Conservation (phyloP, 2,797 vertebrate species). For the Tympanoctomys barrerae region DNA sequence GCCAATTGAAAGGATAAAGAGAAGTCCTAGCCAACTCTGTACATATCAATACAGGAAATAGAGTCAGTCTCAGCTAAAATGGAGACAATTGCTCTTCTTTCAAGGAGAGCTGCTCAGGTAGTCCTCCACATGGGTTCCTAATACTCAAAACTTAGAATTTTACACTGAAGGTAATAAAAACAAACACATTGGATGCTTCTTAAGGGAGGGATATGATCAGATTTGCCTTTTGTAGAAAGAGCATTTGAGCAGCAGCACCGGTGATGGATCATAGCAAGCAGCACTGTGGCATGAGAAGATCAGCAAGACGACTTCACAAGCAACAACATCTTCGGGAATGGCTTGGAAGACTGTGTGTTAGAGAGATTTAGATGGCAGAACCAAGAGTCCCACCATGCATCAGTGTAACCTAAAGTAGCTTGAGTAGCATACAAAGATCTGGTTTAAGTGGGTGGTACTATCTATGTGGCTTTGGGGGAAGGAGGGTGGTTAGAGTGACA, state of each 20-base stretch:
- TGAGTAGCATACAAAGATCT: not conserved
- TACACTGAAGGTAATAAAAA: not conserved
- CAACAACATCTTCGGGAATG: not conserved
- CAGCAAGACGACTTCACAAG: not conserved
- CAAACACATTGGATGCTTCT: not conserved
- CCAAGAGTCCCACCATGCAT: not conserved
- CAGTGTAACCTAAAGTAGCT: not conserved
- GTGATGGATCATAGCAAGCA: not conserved
- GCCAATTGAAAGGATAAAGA: no score
- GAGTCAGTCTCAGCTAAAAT: no score
- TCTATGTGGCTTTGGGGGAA: not conserved
- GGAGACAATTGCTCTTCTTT: no score
- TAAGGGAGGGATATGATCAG: not conserved
- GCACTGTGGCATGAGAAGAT: not conserved
- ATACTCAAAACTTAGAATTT: not conserved
- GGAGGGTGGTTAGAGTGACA: not conserved
- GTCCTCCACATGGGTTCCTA: not conserved
- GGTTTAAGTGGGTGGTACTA: not conserved
- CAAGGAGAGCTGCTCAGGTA: no score
- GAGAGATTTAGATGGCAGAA: not conserved
- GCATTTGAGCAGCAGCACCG: not conserved
- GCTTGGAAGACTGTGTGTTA: not conserved
- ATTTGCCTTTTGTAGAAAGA: not conserved
- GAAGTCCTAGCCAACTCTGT: no score
- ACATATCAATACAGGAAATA: no score